These are phyloP conservation scores for Cosmorhoe ocellata DNA, from an alignment of 2,888 invertebrate species.

Conservation along the genomic window DNA sequence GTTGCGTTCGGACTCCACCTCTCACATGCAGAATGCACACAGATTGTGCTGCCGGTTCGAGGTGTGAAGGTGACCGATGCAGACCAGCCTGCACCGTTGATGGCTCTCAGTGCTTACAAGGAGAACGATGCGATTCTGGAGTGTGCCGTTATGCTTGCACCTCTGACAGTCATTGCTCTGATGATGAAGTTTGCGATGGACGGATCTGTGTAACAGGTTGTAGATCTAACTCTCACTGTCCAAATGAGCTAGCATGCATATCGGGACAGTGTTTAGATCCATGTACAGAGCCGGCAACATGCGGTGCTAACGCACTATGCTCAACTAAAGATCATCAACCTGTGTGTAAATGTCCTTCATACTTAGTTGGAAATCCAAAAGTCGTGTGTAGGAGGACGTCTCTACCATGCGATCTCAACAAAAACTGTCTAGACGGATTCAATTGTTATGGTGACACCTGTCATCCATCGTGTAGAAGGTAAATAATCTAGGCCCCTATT, in stretches of 20 bases:
- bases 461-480: conserved; percentile 89
- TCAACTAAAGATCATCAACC: conserved; percentile 87
- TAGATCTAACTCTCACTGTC: conserved; percentile 90
- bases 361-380: conserved; percentile 88
- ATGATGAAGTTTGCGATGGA: conserved; percentile 93
- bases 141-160: conserved; percentile 93
- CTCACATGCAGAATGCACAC: conserved; percentile 88
- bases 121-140: conserved; percentile 89
- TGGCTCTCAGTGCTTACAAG: conserved; percentile 87
- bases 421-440: conserved; percentile 87
- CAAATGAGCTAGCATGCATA: conserved; percentile 86
- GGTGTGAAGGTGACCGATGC: conserved; percentile 89
- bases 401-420: conserved; percentile 84
- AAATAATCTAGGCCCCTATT: conserved; percentile 40
- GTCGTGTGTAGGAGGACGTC: conserved; percentile 87
- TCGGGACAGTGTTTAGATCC: conserved; percentile 91
- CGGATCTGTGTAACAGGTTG: conserved; percentile 91
- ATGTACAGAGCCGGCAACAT: conserved; percentile 89
- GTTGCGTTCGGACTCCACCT: conserved; percentile 91
- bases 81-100: conserved; percentile 90
- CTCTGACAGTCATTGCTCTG: conserved; percentile 92
- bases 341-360: conserved; percentile 87
- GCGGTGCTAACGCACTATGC: conserved; percentile 92
- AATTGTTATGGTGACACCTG: conserved; percentile 91
- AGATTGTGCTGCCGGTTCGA: conserved; percentile 87